These are phyloP conservation scores for Leucoma salicis DNA, from an alignment of 2,888 invertebrate species.

Conservation along the genomic window DNA sequence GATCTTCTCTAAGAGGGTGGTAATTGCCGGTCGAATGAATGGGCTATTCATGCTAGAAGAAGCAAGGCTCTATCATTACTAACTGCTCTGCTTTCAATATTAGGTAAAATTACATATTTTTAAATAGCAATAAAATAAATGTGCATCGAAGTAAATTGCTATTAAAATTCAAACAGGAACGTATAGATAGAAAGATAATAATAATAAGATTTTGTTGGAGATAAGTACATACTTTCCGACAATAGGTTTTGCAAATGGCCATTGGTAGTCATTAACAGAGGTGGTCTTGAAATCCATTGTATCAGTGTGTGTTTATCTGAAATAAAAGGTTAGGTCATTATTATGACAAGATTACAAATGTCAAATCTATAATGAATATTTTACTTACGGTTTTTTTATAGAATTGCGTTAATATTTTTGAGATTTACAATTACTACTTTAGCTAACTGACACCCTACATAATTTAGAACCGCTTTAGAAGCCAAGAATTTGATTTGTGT, in stretches of 20 bases:
- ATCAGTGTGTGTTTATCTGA: slow-evolving; percentile 14
- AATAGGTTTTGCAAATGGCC: slow-evolving; percentile 83
- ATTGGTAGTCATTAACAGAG: slow-evolving; percentile 77
- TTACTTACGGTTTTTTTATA: slow-evolving; percentile 45
- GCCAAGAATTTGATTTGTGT: slow-evolving; percentile 72
- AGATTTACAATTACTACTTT: slow-evolving; percentile 68
- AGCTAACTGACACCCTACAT: slow-evolving; percentile 78
- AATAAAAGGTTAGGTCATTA: slow-evolving; percentile 5
- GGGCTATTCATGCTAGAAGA: too few species aligned
- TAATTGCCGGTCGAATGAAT: too few species aligned
- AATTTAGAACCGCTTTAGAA: slow-evolving; percentile 75
- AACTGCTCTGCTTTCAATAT: too few species aligned
- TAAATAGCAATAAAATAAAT: too few species aligned
- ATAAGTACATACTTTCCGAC: slow-evolving; percentile 74
- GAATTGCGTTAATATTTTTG: slow-evolving; percentile 64
- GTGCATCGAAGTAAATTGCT: too few species aligned
- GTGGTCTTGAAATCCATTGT: slow-evolving; percentile 75
- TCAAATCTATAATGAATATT: slow-evolving; percentile 1
- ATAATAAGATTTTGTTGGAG: too few species aligned
- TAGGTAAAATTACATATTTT: too few species aligned
- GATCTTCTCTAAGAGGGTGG: too few species aligned
- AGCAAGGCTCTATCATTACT: too few species aligned
- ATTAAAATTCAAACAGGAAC: too few species aligned
- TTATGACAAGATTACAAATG: too few species aligned
- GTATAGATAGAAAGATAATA: too few species aligned